Conservation (phyloP, 1,140 invertebrate genomes). For the Charaxes varanes region DNA sequence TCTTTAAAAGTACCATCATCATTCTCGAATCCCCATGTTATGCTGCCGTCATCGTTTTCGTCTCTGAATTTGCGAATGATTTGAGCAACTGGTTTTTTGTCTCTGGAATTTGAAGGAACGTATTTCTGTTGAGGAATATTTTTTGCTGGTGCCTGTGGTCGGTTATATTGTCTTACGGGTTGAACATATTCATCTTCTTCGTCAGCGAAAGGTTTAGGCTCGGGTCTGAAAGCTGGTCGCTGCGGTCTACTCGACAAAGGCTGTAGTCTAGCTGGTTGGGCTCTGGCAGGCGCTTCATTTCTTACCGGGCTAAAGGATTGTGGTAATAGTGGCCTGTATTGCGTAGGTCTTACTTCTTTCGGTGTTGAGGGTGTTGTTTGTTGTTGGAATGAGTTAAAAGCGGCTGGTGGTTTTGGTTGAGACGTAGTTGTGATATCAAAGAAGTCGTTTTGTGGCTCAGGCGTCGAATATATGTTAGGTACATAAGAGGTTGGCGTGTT, state of each 20-base stretch:
- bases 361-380: slow-evolving; percentile 43
- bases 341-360: slow-evolving; percentile 58
- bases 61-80: slow-evolving; percentile 84
- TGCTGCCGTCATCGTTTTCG: slow-evolving; percentile 87
- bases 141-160: slow-evolving; percentile 61
- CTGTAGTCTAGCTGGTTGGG: slow-evolving; percentile 58
- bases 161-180: slow-evolving; percentile 61
- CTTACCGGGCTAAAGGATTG: slow-evolving; percentile 52
- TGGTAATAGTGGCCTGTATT: slow-evolving; percentile 48
- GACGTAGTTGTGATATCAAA: slow-evolving; percentile 64
- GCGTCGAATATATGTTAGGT: slow-evolving; percentile 49
- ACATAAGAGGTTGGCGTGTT: slow-evolving; percentile 61
- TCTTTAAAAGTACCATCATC: slow-evolving; percentile 88
- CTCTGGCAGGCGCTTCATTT: slow-evolving; percentile 47
- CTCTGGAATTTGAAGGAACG: slow-evolving; percentile 45
- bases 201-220: slow-evolving; percentile 54
- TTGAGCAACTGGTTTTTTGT: slow-evolving; percentile 82
- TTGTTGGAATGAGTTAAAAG: slow-evolving; percentile 48
- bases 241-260: slow-evolving; percentile 66
- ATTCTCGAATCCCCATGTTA: slow-evolving; percentile 91
- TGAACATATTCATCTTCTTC: slow-evolving; percentile 60
- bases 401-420: slow-evolving; percentile 61
- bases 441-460: slow-evolving; percentile 62
- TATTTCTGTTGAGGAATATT: slow-evolving; percentile 53
- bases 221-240: slow-evolving; percentile 65